These are phyloP conservation scores for Spatulosminthurus flaviceps DNA, from an alignment of 2,888 invertebrate species.

Conservation along the genomic window DNA sequence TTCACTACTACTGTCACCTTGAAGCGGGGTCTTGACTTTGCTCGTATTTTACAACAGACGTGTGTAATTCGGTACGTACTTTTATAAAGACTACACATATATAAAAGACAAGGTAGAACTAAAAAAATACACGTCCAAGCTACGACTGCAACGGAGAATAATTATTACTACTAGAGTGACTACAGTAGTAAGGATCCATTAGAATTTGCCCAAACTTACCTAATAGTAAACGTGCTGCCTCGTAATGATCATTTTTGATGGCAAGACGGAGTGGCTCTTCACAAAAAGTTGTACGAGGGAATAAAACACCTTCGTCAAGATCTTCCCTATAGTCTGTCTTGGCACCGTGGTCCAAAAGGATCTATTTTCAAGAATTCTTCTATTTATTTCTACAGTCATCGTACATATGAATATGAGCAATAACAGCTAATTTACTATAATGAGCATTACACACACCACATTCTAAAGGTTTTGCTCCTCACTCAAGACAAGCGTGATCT, in stretches of 20 bases:
- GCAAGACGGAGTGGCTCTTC: slow-evolving; percentile 91
- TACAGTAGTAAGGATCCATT: too few relatives aligned
- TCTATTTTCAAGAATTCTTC: slow-evolving; percentile 64
- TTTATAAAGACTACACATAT: too few relatives aligned
- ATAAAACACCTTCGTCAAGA: slow-evolving; percentile 71
- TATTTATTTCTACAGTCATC: too few relatives aligned
- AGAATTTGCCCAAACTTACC: slow-evolving; percentile 52
- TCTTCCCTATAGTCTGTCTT: slow-evolving; percentile 82
- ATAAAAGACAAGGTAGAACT: too few relatives aligned
- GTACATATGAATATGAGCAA: too few relatives aligned
- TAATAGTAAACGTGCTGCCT: slow-evolving; percentile 67
- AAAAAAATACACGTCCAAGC: too few relatives aligned
- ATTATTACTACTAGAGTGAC: too few relatives aligned
- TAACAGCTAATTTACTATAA: too few relatives aligned
- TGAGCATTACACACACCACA: too few relatives aligned
- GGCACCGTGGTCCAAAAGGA: slow-evolving; percentile 80
- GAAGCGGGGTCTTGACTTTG: slow-evolving; percentile 1
- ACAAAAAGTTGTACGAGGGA: slow-evolving; percentile 66
- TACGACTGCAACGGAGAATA: too few relatives aligned
- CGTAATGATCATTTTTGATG: slow-evolving; percentile 83
- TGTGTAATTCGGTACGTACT: background rate
- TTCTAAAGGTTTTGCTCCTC: too few relatives aligned
- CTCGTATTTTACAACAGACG: background rate
- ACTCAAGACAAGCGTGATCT: too few relatives aligned
- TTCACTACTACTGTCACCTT: slow-evolving; percentile 4